Percentiles rank a stretch among this genome's conserved stretches.
These are phyloP conservation scores for Camponotus pennsylvanicus DNA, from an alignment of 1,140 invertebrate genomes.

Conservation along the genomic window DNA sequence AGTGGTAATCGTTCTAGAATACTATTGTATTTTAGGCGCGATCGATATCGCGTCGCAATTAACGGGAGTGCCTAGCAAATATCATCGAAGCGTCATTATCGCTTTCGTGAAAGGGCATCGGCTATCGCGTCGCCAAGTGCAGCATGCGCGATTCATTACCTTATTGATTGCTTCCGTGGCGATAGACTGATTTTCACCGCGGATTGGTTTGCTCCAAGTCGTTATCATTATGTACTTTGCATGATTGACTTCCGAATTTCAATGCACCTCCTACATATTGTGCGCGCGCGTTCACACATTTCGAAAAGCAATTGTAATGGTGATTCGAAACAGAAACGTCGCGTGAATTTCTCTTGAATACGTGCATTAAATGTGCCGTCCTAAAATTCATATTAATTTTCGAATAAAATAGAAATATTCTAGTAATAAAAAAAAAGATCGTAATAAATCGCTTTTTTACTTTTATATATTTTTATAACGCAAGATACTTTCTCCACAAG, in stretches of 20 bases:
- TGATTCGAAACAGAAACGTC: not conserved
- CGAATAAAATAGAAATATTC: not conserved
- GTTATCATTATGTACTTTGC: conserved; percentile 64
- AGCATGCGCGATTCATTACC: conserved; percentile 56
- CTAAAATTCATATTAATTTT: not conserved
- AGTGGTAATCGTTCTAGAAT: not conserved
- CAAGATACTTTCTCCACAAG: not conserved
- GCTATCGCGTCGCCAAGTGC: conserved; percentile 47
- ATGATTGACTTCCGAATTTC: conserved; percentile 67
- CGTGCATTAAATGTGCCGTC: no score
- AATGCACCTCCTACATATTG: conserved; percentile 6
- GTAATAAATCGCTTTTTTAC: not conserved
- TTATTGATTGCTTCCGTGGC: conserved; percentile 60
- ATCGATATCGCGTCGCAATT: conserved; percentile 51
- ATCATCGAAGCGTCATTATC: conserved; percentile 58
- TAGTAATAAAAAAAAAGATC: not conserved
- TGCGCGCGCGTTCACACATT: not conserved
- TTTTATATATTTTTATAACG: not conserved
- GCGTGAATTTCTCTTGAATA: not conserved
- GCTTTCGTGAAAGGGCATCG: conserved; percentile 54
- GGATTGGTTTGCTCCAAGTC: conserved; percentile 68
- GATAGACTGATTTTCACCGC: conserved; percentile 56
- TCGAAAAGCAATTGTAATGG: not conserved
- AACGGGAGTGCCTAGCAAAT: conserved; percentile 47
- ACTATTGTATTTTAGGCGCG: conserved; percentile 26